Evolutionary conservation across 2,888 invertebrate species (phyloP).

Genomic region (Cistogaster globosa): DNA sequence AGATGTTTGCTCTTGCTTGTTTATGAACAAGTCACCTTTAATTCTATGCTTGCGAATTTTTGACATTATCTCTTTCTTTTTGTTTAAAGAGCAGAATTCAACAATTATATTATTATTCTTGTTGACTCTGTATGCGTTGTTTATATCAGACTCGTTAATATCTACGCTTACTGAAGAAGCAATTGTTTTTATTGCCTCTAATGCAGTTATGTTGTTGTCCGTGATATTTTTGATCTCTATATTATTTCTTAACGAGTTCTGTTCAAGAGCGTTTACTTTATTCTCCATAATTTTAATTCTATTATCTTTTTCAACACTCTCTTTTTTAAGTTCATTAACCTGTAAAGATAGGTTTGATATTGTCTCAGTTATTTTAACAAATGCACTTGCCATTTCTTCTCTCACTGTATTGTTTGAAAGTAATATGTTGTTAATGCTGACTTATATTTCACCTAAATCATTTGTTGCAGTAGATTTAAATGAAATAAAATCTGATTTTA

Average conservation of each 20-base stretch:
- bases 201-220: neutral
- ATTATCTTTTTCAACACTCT: neutral
- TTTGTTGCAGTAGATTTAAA: neutral
- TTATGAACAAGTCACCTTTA: constrained; percentile 3
- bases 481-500: neutral
- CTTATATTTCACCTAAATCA: neutral
- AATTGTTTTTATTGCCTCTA: constrained; percentile 1
- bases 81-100: constrained; percentile 15
- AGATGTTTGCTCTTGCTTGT: too few relatives aligned
- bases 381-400: constrained; percentile 14
- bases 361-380: constrained; percentile 2
- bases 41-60: neutral
- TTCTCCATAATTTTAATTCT: constrained; percentile 1
- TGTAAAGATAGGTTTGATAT: constrained; percentile 1
- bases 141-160: neutral
- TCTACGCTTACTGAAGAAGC: constrained; percentile 6
- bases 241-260: constrained; percentile 2
- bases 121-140: neutral
- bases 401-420: neutral
- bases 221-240: neutral
- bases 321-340: constrained; percentile 7
- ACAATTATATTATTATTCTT: constrained; percentile 4
- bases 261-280: constrained; percentile 2
- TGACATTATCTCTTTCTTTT: constrained; percentile 19
- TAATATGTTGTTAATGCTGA: neutral